Conservation (phyloP, 2,888 invertebrate species). For the Hololepta plana region DNA sequence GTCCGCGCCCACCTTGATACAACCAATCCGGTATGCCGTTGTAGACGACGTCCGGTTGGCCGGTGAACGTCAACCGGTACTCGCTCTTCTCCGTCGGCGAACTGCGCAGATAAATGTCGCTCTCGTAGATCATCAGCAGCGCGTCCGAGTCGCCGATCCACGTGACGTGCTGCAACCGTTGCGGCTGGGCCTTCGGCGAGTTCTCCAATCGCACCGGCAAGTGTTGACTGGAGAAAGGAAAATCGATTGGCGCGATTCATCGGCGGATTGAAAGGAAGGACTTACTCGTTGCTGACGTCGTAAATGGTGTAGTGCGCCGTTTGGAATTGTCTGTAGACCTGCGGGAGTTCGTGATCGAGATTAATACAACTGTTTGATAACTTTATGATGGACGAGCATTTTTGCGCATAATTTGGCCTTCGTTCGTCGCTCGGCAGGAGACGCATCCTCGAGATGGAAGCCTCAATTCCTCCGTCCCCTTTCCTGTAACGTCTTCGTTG, state of each 20-base stretch:
- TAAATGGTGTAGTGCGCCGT: slow-evolving; percentile 81
- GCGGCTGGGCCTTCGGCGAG: slow-evolving; percentile 44
- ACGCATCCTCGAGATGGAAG: no score
- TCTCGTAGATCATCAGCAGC: slow-evolving; percentile 64
- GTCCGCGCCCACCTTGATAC: slow-evolving; percentile 83
- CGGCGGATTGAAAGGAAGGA: slow-evolving; percentile 19
- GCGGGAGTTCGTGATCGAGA: no score
- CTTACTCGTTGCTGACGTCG: slow-evolving; percentile 81
- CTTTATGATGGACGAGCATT: no score
- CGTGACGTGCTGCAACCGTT: slow-evolving; percentile 65
- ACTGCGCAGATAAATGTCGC: slow-evolving; percentile 72
- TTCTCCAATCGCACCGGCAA: slow-evolving; percentile 63
- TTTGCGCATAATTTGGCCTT: no score
- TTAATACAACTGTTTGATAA: no score
- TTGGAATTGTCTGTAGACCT: slow-evolving; percentile 74
- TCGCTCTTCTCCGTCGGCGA: slow-evolving; percentile 52
- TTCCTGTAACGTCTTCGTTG: no score
- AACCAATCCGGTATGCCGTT: slow-evolving; percentile 94
- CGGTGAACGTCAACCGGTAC: slow-evolving; percentile 55
- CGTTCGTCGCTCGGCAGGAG: no score
- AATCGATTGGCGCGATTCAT: neutral
- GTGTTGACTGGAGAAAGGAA: slow-evolving; percentile 45
- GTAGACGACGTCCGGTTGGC: slow-evolving; percentile 62
- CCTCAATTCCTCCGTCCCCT: no score
- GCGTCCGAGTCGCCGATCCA: slow-evolving; percentile 69